Base-by-base conservation (phyloP, 2,113 vertebrate genomes). In the Aptenodytes patagonicus region DNA sequence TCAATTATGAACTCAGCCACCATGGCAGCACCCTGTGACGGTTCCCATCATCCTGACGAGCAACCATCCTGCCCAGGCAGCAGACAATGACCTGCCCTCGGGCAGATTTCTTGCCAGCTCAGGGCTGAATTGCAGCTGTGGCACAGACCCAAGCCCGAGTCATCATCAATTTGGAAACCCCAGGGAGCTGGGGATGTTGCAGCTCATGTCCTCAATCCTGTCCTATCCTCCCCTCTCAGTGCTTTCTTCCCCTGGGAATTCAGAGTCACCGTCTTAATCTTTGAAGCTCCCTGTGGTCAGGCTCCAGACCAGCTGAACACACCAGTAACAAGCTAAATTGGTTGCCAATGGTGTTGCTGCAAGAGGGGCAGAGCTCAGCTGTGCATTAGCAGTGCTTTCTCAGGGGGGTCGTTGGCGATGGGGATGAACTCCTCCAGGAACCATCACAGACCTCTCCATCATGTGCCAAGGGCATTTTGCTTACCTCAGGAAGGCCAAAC, bases 361-460 rank as follows among this genome's bases (percentile, higher is more conserved):
- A 16, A 79, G 42, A 9, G 25, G 46, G 40, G 78, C 73, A 82
- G 83, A 18, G 89, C 90, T 76, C 84, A 87, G 84, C 91, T 79
- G 81, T 52, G 87, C 73, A 7, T 94, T 36, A 57, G 60, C 5
- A 1, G 10, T 0, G 54, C n/a, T 42, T 66, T 87, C 60, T 73
- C 17, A 0, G 17, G 80, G 60, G 82, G 57, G 38, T 6, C 0
- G 0, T 8, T 17, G 6, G 29, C 0, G 0, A 24, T 28, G 65
- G 6, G 34, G 69, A n/a, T 46, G 68, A 89, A 54, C 51, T 91
- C 80, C 92, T 61, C 26, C 91, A 93, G 78, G 87, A 95, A 0
- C 25, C 84, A 19, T 13, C 77, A 1, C 44, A 84, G 52, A 36
- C 12, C 84, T 84, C 77, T 81, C 93, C 71, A 54, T 38, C 3